Base-by-base conservation (phyloP, 1,140 invertebrate species). In the Heliconius himera region DNA sequence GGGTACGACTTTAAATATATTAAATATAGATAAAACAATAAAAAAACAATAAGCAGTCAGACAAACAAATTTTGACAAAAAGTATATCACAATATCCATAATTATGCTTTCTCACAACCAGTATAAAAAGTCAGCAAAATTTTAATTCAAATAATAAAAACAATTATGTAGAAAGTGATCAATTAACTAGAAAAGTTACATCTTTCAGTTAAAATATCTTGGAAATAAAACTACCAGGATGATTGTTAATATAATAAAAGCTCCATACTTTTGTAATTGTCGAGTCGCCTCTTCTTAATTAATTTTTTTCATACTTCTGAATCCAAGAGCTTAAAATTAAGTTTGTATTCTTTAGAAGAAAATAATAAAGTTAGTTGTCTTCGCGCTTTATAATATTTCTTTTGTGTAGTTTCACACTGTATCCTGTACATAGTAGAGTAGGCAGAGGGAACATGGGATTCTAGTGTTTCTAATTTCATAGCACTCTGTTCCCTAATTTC, bases 211-310 rank as follows among this genome's bases (percentile, higher is more conserved):
- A 66, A 66, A 66, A 66, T 66, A 56, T 56, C 54, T 22, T 56
- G 8, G 20, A 56, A 66, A 66, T 66, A 29, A 66, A 66, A 66
- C 60, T 66, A 29, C 60, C 26, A 13, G 26, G 26, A n/a, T 66
- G 60, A 66, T 66, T 66, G 60, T 66, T 66, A 66, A 66, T 66
- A 66, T 66, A 13, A 66, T 66, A 66, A 66, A 66, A 66, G 60
- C 60, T 29, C 60, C 26, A 29, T 66, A 66, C 22, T 66, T 29
- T 66, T 18, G 8, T 66, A 66, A 66, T 66, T 66, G 60, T 66
- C 60, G 60, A 66, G 60, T 29, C 22, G 60, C 11, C 8, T 29
- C 60, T 26, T 66, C 26, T 66, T 66, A 29, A 66, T 66, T 66
- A 13, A 29, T 29, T 29, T 66, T 56, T 20, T 60, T 60, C 56